Percentiles rank a stretch among this genome's conserved stretches.
Evolutionary conservation across 1,140 invertebrate genomes (phyloP).

Genomic region (Trypoxylus dichotomus): DNA sequence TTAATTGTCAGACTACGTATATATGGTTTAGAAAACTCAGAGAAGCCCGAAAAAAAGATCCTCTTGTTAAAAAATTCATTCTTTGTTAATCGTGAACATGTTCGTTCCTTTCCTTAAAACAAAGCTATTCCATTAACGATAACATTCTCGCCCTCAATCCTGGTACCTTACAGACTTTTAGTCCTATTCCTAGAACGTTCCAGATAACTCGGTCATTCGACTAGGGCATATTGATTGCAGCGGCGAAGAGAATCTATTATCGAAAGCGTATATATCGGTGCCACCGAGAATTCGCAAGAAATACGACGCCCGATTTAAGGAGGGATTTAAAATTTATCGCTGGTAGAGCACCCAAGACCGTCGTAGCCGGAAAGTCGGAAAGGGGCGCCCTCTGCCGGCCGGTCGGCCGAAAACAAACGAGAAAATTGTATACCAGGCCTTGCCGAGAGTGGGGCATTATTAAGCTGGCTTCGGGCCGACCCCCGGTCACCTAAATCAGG

Average conservation of each 20-base stretch:
- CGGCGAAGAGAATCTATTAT: not conserved
- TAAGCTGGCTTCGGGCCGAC: not conserved
- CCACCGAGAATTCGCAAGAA: constrained; percentile 5
- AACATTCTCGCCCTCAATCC: too few species aligned
- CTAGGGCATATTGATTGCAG: constrained; percentile 1
- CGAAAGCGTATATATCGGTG: not conserved
- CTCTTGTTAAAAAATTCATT: too few species aligned
- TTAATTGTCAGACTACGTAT: too few species aligned
- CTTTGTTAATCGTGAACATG: too few species aligned
- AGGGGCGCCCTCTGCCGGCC: not conserved
- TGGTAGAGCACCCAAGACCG: not conserved
- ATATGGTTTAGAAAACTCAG: too few species aligned
- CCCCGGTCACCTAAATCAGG: constrained; percentile 23
- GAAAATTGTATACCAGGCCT: constrained; percentile 11
- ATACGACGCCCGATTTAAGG: constrained; percentile 16
- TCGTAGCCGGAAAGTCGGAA: not conserved
- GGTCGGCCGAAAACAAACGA: constrained; percentile 10
- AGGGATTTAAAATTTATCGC: constrained; percentile 21
- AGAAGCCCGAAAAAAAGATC: too few species aligned
- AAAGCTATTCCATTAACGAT: too few species aligned
- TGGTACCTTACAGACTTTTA: too few species aligned
- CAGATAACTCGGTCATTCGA: not conserved
- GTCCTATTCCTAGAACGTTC: too few species aligned
- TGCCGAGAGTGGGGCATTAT: not conserved
- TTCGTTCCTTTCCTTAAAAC: too few species aligned